These are phyloP conservation scores for Desoria tigrina DNA, from an alignment of 2,888 invertebrate genomes.

Conservation along the genomic window DNA sequence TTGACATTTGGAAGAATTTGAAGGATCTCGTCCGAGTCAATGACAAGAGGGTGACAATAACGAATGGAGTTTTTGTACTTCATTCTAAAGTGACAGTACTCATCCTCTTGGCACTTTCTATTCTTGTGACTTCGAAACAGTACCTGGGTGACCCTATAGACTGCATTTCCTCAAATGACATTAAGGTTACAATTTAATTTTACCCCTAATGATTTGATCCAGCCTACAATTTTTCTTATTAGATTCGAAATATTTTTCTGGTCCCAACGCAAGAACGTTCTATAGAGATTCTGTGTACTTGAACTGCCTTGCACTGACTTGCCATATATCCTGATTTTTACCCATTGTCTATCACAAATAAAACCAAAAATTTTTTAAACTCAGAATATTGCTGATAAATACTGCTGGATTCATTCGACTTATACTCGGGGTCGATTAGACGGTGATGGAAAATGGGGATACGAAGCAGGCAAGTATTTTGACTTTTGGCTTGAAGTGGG, in stretches of 20 bases:
- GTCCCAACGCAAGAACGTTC: too few species aligned
- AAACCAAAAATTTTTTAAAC: too few species aligned
- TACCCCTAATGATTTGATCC: too few species aligned
- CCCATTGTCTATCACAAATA: too few species aligned
- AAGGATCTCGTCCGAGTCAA: constrained; percentile 44
- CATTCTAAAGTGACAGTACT: constrained; percentile 46
- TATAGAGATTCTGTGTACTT: too few species aligned
- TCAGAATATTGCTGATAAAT: constrained; percentile 41
- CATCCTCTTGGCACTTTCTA: constrained; percentile 42
- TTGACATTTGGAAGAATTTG: constrained; percentile 48
- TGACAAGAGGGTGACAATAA: constrained; percentile 37
- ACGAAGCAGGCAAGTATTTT: constrained; percentile 41
- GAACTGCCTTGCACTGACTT: too few species aligned
- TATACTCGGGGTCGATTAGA: constrained; percentile 43
- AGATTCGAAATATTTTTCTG: neutral
- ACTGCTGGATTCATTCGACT: constrained; percentile 51
- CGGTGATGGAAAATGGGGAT: constrained; percentile 45
- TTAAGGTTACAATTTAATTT: constrained; percentile 33
- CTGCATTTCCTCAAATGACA: constrained; percentile 43
- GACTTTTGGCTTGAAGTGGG: neutral
- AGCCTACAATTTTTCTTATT: neutral
- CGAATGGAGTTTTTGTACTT: constrained; percentile 45
- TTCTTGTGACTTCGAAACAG: constrained; percentile 45
- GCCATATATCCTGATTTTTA: too few species aligned
- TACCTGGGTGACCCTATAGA: constrained; percentile 50